Percentiles rank a stretch among this genome's conserved stretches.
These are phyloP conservation scores for Peromyscus californicus DNA, from an alignment of 2,113 vertebrate genomes.

Conservation along the genomic window DNA sequence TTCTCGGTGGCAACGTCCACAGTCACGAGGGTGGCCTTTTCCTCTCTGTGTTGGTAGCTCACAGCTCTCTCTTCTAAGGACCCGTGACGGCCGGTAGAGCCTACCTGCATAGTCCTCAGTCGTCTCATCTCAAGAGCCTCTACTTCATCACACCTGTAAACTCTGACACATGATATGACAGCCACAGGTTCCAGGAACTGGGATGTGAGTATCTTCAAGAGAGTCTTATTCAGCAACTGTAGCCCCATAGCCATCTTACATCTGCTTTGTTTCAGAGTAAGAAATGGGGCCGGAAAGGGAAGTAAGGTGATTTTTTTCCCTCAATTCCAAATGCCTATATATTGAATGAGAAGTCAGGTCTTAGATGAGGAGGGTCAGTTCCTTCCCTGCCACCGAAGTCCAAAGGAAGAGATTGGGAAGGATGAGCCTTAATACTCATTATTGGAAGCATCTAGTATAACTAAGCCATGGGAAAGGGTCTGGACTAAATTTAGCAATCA, in stretches of 20 bases:
- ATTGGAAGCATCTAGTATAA: slow-evolving; percentile 10
- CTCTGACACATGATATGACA: neutral
- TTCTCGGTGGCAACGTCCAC: neutral
- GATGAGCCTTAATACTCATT: neutral
- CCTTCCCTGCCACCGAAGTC: neutral
- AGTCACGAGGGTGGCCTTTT: neutral
- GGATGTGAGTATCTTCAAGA: neutral
- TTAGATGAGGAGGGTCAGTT: neutral
- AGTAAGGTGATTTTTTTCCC: neutral
- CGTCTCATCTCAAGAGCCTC: slow-evolving; percentile 24
- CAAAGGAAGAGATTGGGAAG: neutral
- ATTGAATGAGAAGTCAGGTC: neutral
- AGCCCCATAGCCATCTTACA: neutral
- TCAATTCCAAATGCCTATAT: neutral
- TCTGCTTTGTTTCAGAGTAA: neutral
- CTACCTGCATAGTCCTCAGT: neutral
- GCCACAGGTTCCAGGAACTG: neutral
- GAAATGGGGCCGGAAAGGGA: neutral
- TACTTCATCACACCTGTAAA: slow-evolving; percentile 23
- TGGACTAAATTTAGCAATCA: neutral
- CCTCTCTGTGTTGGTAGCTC: neutral
- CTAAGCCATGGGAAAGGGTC: neutral
- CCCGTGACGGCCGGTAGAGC: neutral
- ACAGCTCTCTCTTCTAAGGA: neutral
- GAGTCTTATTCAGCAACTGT: neutral